Evolutionary conservation across 2,888 invertebrate genomes (phyloP).

Genomic region (Drosophila neoperkinsi): DNA sequence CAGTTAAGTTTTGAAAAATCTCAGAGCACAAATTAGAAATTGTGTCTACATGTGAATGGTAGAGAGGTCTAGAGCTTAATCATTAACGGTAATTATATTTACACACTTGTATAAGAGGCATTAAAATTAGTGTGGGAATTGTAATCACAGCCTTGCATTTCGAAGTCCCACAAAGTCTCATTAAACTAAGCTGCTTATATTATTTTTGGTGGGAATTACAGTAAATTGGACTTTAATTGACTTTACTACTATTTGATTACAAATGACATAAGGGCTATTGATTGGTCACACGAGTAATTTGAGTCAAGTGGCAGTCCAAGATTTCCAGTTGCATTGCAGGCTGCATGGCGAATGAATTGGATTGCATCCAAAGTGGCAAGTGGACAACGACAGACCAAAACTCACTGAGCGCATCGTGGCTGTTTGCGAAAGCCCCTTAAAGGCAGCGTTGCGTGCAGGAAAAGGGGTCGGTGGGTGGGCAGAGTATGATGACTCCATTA

Average conservation of each 20-base stretch:
- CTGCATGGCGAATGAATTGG: slow-evolving; percentile 55
- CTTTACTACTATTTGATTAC: neutral
- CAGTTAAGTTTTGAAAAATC: neutral
- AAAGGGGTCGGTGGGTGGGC: neutral
- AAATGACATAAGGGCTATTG: slow-evolving; percentile 1
- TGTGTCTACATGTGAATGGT: no score
- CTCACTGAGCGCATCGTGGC: slow-evolving; percentile 48
- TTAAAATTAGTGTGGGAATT: neutral
- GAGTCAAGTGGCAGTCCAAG: slow-evolving; percentile 9
- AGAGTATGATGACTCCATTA: slow-evolving; percentile 56
- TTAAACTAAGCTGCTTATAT: slow-evolving; percentile 3
- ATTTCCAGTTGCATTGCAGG: slow-evolving; percentile 17
- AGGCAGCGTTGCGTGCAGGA: slow-evolving; percentile 59
- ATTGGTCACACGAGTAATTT: neutral
- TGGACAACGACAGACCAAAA: slow-evolving; percentile 25
- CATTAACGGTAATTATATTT: neutral
- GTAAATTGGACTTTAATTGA: neutral
- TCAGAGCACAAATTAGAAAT: no score
- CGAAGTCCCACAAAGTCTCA: neutral
- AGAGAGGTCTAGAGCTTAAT: no score
- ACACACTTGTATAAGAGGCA: neutral
- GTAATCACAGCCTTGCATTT: neutral
- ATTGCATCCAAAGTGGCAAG: slow-evolving; percentile 37
- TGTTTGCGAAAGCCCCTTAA: slow-evolving; percentile 45
- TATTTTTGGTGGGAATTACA: neutral